phyloP scores from a whole-genome alignment of 1,140 invertebrate genomes.

The Contarinia nasturtii region DNA sequence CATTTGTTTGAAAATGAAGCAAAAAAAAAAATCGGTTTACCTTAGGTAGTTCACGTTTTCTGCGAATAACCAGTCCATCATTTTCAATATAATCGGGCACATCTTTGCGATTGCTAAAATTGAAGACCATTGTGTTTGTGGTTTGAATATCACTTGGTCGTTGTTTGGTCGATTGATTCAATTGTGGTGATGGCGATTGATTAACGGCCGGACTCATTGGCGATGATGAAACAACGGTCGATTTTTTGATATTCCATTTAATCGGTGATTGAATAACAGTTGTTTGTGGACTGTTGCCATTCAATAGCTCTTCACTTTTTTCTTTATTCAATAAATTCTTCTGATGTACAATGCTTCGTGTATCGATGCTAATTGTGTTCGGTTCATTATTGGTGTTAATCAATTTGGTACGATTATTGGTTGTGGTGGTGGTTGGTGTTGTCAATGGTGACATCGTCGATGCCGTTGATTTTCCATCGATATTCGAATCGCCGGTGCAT shows the following conservation, averaged over 20 bases:
- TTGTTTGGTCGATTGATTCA: constrained; percentile 18
- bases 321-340: constrained; percentile 50
- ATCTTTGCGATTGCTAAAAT: constrained; percentile 63
- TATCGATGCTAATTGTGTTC: constrained; percentile 19
- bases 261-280: constrained; percentile 3
- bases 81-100: constrained; percentile 82
- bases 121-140: constrained; percentile 63
- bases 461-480: not conserved
- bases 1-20: not conserved
- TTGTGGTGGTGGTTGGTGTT: not conserved
- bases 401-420: constrained; percentile 5
- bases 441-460: not conserved
- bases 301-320: constrained; percentile 26
- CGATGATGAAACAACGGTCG: not conserved
- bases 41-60: constrained; percentile 45
- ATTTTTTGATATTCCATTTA: not conserved
- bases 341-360: constrained; percentile 43
- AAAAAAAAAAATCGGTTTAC: constrained; percentile 27
- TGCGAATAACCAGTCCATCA: constrained; percentile 53
- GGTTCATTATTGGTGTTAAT: constrained; percentile 15
- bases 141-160: constrained; percentile 8
- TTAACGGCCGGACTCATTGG: not conserved
- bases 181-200: constrained; percentile 4
- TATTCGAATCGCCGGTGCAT: no score
- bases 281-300: constrained; percentile 9